Conservation (phyloP, 2,113 vertebrate species). For the Perognathus longimembris region DNA sequence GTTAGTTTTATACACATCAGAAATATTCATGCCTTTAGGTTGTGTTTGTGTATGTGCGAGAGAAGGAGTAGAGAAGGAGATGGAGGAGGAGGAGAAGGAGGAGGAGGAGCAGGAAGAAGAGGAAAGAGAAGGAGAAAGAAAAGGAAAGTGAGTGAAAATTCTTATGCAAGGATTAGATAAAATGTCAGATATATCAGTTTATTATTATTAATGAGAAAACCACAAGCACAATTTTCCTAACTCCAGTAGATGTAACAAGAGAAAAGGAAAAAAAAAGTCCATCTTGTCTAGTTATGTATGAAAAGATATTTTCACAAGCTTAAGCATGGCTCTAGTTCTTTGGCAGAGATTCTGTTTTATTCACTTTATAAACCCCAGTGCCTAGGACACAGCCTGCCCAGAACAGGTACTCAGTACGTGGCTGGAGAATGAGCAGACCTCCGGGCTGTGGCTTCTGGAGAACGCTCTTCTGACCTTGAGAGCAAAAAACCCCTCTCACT, state of each 20-base stretch:
- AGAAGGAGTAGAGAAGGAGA: fast-evolving
- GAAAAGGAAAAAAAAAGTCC: neutral
- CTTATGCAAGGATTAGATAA: slow-evolving; percentile 17
- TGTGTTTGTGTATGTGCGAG: neutral
- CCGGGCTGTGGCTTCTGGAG: neutral
- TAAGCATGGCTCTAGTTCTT: neutral
- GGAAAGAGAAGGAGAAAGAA: neutral
- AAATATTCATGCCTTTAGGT: neutral
- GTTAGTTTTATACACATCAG: neutral
- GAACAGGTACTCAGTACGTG: neutral
- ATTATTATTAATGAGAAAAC: slow-evolving; percentile 48
- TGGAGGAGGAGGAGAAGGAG: neutral
- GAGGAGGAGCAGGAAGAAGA: fast-evolving
- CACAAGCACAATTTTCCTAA: neutral
- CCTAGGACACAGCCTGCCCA: neutral
- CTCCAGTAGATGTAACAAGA: neutral
- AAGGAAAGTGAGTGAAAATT: neutral
- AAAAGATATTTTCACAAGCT: neutral
- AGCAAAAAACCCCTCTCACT: slow-evolving; percentile 12
- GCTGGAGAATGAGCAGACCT: neutral
- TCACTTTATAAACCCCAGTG: neutral
- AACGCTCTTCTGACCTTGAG: slow-evolving; percentile 25
- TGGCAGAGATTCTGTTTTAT: neutral
- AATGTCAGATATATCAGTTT: slow-evolving; percentile 1
- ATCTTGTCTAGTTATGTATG: neutral